Conservation (phyloP, 2,113 vertebrate genomes). For the Eonycteris spelaea region DNA sequence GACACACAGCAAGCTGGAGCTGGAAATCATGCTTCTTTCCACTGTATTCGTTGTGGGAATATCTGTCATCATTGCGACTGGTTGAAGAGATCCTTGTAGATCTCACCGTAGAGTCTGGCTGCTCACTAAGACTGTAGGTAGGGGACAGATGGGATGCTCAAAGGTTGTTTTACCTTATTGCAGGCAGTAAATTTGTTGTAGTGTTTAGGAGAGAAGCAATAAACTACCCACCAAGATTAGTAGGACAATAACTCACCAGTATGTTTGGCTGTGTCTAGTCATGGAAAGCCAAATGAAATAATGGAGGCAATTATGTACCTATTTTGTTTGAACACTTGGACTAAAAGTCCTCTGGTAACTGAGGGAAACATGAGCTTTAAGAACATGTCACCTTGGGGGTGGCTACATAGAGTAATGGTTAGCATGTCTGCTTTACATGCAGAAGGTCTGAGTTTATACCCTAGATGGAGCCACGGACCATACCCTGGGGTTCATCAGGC, state of each 20-base stretch:
- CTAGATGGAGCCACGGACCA: too few relatives aligned
- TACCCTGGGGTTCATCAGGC: too few relatives aligned
- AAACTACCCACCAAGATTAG: background rate
- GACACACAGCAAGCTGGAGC: background rate
- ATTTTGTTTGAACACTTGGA: conserved; percentile 37
- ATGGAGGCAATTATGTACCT: conserved; percentile 48
- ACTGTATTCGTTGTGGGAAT: background rate
- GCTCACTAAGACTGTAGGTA: background rate
- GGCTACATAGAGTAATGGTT: too few relatives aligned
- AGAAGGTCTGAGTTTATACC: too few relatives aligned
- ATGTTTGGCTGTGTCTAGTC: background rate
- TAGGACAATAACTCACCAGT: background rate
- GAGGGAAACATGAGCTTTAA: conserved; percentile 5
- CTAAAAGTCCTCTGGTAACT: background rate
- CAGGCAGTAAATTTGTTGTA: conserved; percentile 45
- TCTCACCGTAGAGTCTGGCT: background rate
- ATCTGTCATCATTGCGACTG: background rate
- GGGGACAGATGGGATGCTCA: background rate
- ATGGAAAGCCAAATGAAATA: conserved; percentile 37
- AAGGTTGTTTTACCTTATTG: background rate
- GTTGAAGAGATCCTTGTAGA: background rate
- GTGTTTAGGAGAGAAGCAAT: conserved; percentile 36
- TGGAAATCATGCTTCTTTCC: background rate
- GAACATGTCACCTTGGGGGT: too few relatives aligned
- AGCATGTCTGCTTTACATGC: too few relatives aligned